Evolutionary conservation across 2,113 vertebrate species (phyloP), one percentile per base, ranked within the genome.

Genomic region (Hemicordylus capensis): DNA sequence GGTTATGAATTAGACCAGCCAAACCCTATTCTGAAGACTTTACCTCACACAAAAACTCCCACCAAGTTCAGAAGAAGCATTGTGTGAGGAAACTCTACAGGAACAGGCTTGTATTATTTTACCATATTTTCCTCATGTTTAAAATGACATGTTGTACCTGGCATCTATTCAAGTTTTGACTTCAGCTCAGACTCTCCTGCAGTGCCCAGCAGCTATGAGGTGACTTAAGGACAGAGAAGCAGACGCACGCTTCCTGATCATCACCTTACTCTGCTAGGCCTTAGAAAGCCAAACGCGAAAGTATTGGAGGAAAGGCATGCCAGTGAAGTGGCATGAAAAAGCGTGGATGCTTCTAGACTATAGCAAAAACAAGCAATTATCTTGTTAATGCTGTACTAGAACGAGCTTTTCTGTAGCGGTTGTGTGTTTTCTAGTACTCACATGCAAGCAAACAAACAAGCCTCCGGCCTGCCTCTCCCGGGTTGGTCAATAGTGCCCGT

Each of bases 81-180:
- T 90, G 28, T 89, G 51, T 61, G 37, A 89, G 83, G 46, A 92
- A 84, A 82, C 85, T 63, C 56, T 92, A 79, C 90, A 93, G 88
- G 88, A 94, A 80, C 31, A 81, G 85, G 84, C 88, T 91, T 93
- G 88, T 81, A 92, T 37, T 19, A 56, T 74, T 90, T 83, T 89
- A 26, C 83, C 48, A 83, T 75, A 89, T 93, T 90, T 91, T 74
- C 70, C 82, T 26, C 80, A 81, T 81, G 93, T 88, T 90, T 58
- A 89, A 88, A 93, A 93, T 92, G 75, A 90, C 86, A 92, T 46
- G 83, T 80, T 88, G 89, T 89, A 87, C 83, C 80, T 92, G 91
- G 92, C 94, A 89, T 69, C 19, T 20, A 37, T 80, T 92, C 90
- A 91, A 74, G 51, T 42, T 82, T 93, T 87, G 48, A 88, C 86